Evolutionary conservation across 2,888 invertebrate species (phyloP), one percentile per base, ranked within the genome.

Genomic region (Lithophane socia): DNA sequence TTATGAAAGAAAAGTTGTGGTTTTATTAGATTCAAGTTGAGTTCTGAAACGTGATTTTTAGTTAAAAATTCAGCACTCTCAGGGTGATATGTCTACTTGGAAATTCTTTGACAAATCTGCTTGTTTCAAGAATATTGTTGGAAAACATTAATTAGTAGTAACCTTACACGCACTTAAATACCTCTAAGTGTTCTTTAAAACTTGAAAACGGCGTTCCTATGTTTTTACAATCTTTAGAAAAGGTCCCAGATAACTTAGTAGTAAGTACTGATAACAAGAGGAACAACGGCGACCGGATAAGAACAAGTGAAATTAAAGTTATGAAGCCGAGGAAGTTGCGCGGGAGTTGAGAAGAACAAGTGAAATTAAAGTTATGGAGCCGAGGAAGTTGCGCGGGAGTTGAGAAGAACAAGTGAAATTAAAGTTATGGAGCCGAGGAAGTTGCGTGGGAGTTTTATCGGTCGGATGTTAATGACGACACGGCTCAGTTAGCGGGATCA

Each of bases 1-100:
- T 65, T 78, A 58, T 44, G 24, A 18, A 37, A 18, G 54, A 37
- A 73, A 82, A 64, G 44, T 79, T 67, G 29, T n/a, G 63, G 21
- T 24, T 60, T 66, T 49, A 66, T 73, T 63, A 61, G 9, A 49
- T 70, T 70, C 58, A n/a, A 73, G 58, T 56, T 42, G 24, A 60
- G 29, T 58, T 77, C 37, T 13, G 10, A 29, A 47, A 67, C 42
- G 42, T 67, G 52, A 63, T 67, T 70, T 66, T 71, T 61, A 9
- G 29, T 63, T 37, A 68, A 74, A 64, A 52, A 56, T 56, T 72
- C 24, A 70, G 18, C 24, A 18, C n/a, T 65, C 3, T 64, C 47
- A 49, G 12, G 42, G 44, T n/a, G 18, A 47, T 54, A n/a, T 56
- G 16, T 47, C 44, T 47, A n/a, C 21, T 68, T 68, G 8, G 3